Base-by-base conservation (phyloP, 2,888 invertebrate species). In the Teleiodes luculella region DNA sequence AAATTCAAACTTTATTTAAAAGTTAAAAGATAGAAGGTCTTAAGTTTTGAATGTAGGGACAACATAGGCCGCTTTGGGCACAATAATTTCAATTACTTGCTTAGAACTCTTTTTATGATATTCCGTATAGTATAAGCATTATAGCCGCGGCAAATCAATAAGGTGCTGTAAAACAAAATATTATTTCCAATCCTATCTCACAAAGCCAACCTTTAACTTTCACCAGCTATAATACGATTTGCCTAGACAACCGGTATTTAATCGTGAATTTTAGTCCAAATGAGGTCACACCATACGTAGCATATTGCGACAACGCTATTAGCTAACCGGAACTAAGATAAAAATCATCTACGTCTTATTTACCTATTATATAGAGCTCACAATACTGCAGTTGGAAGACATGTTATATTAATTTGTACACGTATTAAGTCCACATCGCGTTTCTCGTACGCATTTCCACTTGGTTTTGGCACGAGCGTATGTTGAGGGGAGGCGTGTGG, bases 401-500 rank as follows among this genome's bases (percentile, higher is more conserved):
- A 46, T 46, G 31, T 10, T 46, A 10, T 46, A 1, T 16, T 31
- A 11, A 16, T n/a, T n/a, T n/a, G 2, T 16, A 31, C 10, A 31
- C 8, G 8, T 10, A 46, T 16, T 31, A 46, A 2, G 30, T 16
- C 18, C 30, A 30, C 46, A 46, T 46, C 8, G 18, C 16, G 14
- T 20, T 13, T 14, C 16, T 24, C 11, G 30, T 31, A 1, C 11
- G n/a, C 31, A 31, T 16, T 14, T 46, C 14, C 31, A 31, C 1
- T 8, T n/a, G 13, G 24, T 46, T 46, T 46, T 46, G 30, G 31
- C 16, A 31, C 46, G 16, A 31, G 30, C 31, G 31, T 13, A n/a
- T 6, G 33, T 30, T 53, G 24, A 35, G 49, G 31, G 13, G n/a
- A 56, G 18, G 55, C 78, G 70, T 67, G 66, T 66, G 66, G 51